phyloP scores from a whole-genome alignment of 2,797 vertebrate species.

The Meriones psammophilus region DNA sequence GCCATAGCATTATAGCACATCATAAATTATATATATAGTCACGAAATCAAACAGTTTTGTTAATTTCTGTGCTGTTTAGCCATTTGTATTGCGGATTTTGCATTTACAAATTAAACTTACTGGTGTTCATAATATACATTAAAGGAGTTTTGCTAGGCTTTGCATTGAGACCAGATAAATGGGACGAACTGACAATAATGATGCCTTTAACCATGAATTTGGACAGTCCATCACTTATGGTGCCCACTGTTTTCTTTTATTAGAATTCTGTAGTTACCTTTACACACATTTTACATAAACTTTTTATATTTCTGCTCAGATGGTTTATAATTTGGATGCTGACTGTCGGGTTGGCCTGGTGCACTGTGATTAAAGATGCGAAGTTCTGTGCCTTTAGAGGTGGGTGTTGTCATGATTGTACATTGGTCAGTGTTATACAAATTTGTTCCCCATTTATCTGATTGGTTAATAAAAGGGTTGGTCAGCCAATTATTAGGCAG shows the following conservation, averaged over 20 bases:
- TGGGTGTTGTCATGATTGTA: too few species aligned
- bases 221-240: neutral
- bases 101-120: neutral
- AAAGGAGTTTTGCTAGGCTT: neutral
- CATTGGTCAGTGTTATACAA: too few species aligned
- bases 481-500: too few species aligned
- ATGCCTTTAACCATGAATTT: neutral
- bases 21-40: neutral
- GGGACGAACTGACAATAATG: neutral
- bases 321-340: neutral
- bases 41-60: neutral
- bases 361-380: too few species aligned
- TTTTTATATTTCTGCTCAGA: slow-evolving; percentile 12
- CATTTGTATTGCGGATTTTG: neutral
- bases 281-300: neutral
- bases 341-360: neutral
- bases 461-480: too few species aligned
- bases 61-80: neutral
- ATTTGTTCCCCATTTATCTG: too few species aligned
- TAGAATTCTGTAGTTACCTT: neutral
- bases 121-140: neutral
- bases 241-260: neutral
- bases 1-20: neutral
- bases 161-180: neutral
- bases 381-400: too few species aligned